A percentile compares a stretch with the other conserved stretches of the same genome.
Conservation (phyloP, 2,888 invertebrate genomes). For the Galerucella pusilla region DNA sequence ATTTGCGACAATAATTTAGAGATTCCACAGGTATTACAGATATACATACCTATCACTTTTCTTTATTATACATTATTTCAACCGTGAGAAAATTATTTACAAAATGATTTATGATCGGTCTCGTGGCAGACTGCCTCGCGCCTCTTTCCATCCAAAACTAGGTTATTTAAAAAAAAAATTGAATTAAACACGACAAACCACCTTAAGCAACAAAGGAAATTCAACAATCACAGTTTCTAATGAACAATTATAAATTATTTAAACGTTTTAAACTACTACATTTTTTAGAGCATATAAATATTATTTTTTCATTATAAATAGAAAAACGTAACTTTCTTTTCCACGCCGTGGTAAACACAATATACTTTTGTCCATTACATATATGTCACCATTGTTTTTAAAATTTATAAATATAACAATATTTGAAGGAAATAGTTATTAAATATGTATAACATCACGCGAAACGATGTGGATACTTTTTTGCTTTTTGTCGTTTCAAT, state of each 20-base stretch:
- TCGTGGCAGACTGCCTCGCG: conserved; percentile 1
- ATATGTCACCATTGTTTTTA: conserved; percentile 44
- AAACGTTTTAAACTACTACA: neutral
- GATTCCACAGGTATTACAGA: conserved; percentile 29
- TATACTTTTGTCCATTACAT: conserved; percentile 36
- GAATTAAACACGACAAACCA: neutral
- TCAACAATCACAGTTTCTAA: neutral
- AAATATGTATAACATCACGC: conserved; percentile 18
- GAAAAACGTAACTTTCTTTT: conserved; percentile 49
- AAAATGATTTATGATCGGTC: neutral
- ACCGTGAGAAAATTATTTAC: conserved; percentile 28
- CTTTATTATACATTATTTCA: conserved; percentile 27
- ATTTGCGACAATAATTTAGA: conserved; percentile 42
- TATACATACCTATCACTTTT: conserved; percentile 34
- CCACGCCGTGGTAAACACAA: conserved; percentile 52
- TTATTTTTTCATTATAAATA: conserved; percentile 35
- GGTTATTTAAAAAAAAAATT: neutral
- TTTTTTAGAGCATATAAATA: conserved; percentile 51
- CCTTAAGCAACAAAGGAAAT: neutral
- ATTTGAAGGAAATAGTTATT: conserved; percentile 17
- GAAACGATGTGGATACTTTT: conserved; percentile 30
- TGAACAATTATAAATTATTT: neutral
- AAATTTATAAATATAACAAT: conserved; percentile 46
- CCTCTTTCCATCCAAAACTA: neutral
- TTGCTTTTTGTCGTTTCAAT: conserved; percentile 18